Conservation (phyloP, 2,888 invertebrate genomes). For the Drosophila mayaguana region DNA sequence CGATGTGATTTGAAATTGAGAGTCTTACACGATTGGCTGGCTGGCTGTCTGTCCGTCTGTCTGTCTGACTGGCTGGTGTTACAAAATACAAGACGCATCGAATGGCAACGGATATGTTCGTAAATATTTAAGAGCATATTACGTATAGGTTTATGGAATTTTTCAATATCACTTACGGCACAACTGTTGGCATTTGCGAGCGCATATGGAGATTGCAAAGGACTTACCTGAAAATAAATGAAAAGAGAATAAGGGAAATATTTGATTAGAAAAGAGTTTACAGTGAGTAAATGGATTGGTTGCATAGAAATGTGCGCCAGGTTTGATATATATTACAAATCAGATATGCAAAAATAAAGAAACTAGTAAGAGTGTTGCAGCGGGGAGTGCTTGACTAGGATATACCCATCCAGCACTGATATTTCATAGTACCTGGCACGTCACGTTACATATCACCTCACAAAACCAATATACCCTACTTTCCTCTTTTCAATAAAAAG, state of each 20-base stretch:
- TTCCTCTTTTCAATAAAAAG: too few relatives aligned
- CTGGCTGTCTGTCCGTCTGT: background rate
- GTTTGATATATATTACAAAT: background rate
- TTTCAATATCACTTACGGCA: conserved; percentile 25
- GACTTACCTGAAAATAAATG: conserved; percentile 66
- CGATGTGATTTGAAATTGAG: conserved; percentile 63
- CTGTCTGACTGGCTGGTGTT: conserved; percentile 9
- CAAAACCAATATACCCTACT: too few relatives aligned
- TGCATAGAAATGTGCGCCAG: background rate
- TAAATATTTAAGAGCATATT: conserved; percentile 24
- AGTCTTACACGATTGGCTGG: conserved; percentile 17
- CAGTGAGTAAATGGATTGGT: background rate
- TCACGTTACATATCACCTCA: too few relatives aligned
- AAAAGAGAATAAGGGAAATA: conserved; percentile 7
- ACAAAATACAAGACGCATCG: conserved; percentile 24
- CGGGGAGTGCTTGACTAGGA: background rate
- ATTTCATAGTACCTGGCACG: too few relatives aligned
- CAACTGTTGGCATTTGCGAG: background rate
- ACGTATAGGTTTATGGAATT: conserved; percentile 2
- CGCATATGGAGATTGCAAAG: conserved; percentile 12
- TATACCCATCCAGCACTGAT: too few relatives aligned
- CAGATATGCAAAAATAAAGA: background rate
- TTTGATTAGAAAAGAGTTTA: background rate
- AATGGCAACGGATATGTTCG: conserved; percentile 19
- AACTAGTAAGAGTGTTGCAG: too few relatives aligned